phyloP scores from a whole-genome alignment of 2,888 invertebrate species.

The Deroplatys truncata region DNA sequence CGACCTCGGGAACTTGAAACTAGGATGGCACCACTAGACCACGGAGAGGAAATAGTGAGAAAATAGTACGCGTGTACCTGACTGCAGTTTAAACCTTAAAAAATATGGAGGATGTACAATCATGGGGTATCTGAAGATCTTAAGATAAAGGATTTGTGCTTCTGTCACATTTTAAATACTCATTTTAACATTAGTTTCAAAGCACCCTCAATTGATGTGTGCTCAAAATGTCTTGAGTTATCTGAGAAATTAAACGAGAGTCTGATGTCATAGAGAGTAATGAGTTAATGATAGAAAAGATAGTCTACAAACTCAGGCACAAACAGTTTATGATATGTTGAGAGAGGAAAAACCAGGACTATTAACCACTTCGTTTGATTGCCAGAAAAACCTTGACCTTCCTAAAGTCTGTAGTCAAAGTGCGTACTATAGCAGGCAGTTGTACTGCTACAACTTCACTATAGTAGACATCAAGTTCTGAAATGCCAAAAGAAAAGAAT shows the following conservation, averaged over 20 bases:
- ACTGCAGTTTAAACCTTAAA: not conserved
- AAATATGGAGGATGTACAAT: constrained; percentile 2
- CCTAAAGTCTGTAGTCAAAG: not conserved
- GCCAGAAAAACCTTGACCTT: not conserved
- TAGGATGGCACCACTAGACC: too few relatives aligned
- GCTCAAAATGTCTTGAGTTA: not conserved
- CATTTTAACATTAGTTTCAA: not conserved
- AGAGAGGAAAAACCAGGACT: not conserved
- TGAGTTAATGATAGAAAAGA: not conserved
- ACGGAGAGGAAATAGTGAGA: too few relatives aligned
- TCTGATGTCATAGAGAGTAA: not conserved
- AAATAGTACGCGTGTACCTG: not conserved
- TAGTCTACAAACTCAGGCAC: not conserved
- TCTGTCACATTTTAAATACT: not conserved
- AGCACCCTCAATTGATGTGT: not conserved
- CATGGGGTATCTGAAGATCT: not conserved
- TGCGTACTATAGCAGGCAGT: not conserved
- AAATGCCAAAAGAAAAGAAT: too few relatives aligned
- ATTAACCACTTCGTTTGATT: not conserved
- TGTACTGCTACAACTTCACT: not conserved
- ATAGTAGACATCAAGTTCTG: too few relatives aligned
- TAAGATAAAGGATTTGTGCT: not conserved
- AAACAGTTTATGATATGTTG: not conserved
- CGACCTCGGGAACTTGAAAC: too few relatives aligned
- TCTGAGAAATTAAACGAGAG: not conserved